Evolutionary conservation across 1,140 invertebrate species (phyloP).

Genomic region (Anoplophora glabripennis): DNA sequence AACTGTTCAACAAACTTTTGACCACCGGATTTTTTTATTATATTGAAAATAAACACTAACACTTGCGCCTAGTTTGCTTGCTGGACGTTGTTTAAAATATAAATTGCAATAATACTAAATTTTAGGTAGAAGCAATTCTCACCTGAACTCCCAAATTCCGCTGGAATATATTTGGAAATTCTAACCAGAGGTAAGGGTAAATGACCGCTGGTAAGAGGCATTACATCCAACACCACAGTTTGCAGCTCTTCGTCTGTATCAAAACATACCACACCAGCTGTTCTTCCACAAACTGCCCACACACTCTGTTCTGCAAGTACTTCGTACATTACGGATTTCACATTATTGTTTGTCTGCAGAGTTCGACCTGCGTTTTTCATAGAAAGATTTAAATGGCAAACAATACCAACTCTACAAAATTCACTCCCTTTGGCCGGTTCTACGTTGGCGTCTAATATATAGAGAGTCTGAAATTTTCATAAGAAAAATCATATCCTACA

Average conservation of each 20-base stretch:
- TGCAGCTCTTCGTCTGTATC: conserved; percentile 60
- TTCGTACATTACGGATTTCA: conserved; percentile 83
- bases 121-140: conserved; percentile 5
- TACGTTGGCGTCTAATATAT: conserved; percentile 75
- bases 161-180: conserved; percentile 88
- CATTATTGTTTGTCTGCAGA: conserved; percentile 17
- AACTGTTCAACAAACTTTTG: no score
- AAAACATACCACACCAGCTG: conserved; percentile 80
- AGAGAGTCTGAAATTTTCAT: conserved; percentile 67
- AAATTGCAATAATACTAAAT: neutral
- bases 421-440: conserved; percentile 79
- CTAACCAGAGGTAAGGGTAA: conserved; percentile 83
- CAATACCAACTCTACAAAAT: conserved; percentile 82
- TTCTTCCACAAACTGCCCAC: conserved; percentile 88
- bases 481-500: conserved; percentile 3
- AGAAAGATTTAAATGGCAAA: conserved; percentile 80
- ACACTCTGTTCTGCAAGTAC: conserved; percentile 85
- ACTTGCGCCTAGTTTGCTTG: no score
- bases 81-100: no score
- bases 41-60: neutral
- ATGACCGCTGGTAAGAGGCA: conserved; percentile 86
- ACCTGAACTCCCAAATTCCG: conserved; percentile 55
- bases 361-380: conserved; percentile 55
- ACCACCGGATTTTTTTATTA: no score
- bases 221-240: conserved; percentile 79